A percentile compares a stretch with the other conserved stretches of the same genome.
These are phyloP conservation scores for Trematomus bernacchii DNA, from an alignment of 2,797 vertebrate genomes.

Conservation along the genomic window DNA sequence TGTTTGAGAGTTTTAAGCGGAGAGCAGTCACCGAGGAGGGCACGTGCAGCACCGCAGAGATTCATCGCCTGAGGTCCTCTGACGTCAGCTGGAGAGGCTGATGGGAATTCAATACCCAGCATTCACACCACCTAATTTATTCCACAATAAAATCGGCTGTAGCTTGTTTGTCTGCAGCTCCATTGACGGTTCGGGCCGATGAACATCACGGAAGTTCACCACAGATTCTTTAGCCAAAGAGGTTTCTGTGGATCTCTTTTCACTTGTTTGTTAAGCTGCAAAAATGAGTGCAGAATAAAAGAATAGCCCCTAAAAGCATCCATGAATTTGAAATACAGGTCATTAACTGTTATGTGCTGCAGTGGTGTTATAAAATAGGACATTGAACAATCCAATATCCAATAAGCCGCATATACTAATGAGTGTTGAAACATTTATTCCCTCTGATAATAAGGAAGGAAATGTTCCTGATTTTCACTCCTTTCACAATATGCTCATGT, in stretches of 20 bases:
- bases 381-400: slow-evolving; percentile 30
- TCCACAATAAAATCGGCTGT: slow-evolving; percentile 53
- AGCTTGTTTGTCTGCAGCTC: slow-evolving; percentile 55
- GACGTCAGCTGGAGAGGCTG: slow-evolving; percentile 64
- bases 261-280: not conserved
- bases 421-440: slow-evolving; percentile 1
- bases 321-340: slow-evolving; percentile 7
- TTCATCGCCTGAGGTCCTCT: slow-evolving; percentile 57
- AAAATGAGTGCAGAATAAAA: not conserved
- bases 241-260: not conserved
- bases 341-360: slow-evolving; percentile 15
- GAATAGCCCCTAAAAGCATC: not conserved
- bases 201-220: slow-evolving; percentile 28
- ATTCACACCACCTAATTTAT: slow-evolving; percentile 62
- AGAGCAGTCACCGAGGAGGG: slow-evolving; percentile 43
- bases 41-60: slow-evolving; percentile 52
- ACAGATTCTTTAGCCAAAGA: slow-evolving; percentile 2
- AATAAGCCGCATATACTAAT: not conserved
- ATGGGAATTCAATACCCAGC: slow-evolving; percentile 78
- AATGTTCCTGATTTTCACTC: slow-evolving; percentile 12
- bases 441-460: slow-evolving; percentile 1
- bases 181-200: slow-evolving; percentile 9
- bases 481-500: slow-evolving; percentile 22
- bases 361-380: slow-evolving; percentile 7
- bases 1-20: slow-evolving; percentile 35